phyloP scores from a whole-genome alignment of 2,888 invertebrate species.

The Zaprionus bogoriensis region DNA sequence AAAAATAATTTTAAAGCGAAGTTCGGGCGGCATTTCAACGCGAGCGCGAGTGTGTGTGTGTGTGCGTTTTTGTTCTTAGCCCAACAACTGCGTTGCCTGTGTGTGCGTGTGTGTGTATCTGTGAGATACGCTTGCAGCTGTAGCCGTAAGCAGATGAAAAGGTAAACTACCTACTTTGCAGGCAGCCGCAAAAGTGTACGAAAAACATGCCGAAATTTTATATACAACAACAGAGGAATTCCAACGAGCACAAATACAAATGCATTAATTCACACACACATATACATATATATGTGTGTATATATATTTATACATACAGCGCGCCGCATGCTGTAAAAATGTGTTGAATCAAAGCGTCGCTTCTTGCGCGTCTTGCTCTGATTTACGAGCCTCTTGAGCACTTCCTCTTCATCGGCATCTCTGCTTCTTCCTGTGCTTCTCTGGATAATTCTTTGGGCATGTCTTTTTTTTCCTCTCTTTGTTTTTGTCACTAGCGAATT shows the following conservation, averaged over 20 bases:
- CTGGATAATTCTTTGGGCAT: slow-evolving; percentile 59
- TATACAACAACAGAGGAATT: slow-evolving; percentile 11
- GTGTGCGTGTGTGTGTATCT: slow-evolving; percentile 21
- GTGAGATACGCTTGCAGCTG: slow-evolving; percentile 29
- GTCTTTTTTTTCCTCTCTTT: slow-evolving; percentile 23
- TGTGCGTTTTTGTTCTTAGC: slow-evolving; percentile 25
- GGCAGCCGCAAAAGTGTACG: slow-evolving; percentile 75
- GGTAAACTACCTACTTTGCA: slow-evolving; percentile 78
- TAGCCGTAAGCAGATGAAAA: slow-evolving; percentile 32
- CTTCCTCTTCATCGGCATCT: slow-evolving; percentile 60
- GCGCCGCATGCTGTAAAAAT: too few species aligned
- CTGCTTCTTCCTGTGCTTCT: slow-evolving; percentile 34
- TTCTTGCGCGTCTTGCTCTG: slow-evolving; percentile 47
- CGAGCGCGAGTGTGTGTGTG: slow-evolving; percentile 14
- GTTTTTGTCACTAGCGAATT: slow-evolving; percentile 32
- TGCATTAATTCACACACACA: neutral
- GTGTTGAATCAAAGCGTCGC: too few species aligned
- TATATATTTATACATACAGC: too few species aligned
- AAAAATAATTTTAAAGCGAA: slow-evolving; percentile 34
- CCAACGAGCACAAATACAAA: neutral
- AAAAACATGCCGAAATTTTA: slow-evolving; percentile 63
- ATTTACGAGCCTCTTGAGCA: slow-evolving; percentile 60
- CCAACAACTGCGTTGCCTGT: slow-evolving; percentile 29
- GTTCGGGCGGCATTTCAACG: slow-evolving; percentile 41
- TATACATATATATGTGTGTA: too few species aligned